phyloP scores from a whole-genome alignment of 2,797 vertebrate species.

The Enteromius argenteus region DNA sequence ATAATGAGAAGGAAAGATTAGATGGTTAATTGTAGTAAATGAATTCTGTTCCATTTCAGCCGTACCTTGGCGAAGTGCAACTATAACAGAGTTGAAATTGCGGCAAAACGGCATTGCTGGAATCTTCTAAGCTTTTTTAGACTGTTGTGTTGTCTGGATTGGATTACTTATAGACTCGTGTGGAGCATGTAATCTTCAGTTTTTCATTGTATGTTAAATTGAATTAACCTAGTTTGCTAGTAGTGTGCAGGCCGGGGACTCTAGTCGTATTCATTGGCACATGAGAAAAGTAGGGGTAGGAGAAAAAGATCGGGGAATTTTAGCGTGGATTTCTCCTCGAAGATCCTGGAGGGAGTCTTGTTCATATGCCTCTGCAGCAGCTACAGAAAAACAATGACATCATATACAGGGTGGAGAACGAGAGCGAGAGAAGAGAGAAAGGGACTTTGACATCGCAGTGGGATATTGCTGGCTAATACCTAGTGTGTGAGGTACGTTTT shows the following conservation, averaged over 20 bases:
- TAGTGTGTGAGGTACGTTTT: conserved; percentile 69
- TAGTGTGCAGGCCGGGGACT: neutral
- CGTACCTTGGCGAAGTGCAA: neutral
- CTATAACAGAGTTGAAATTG: conserved; percentile 38
- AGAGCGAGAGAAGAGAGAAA: conserved; percentile 39
- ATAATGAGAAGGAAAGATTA: conserved; percentile 22
- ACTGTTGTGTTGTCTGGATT: conserved; percentile 35
- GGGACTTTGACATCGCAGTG: conserved; percentile 62
- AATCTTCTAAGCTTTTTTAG: conserved; percentile 38
- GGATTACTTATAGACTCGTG: conserved; percentile 41
- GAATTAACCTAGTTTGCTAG: conserved; percentile 53
- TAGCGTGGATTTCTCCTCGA: neutral
- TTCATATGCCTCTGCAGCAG: conserved; percentile 54
- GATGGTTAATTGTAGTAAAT: conserved; percentile 45
- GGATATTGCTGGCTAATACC: conserved; percentile 71
- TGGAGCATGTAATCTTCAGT: conserved; percentile 51
- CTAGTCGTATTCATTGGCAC: conserved; percentile 19
- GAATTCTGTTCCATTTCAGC: conserved; percentile 17
- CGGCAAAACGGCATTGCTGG: neutral
- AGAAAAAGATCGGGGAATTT: neutral
- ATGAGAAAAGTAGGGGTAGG: neutral
- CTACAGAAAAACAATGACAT: conserved; percentile 64
- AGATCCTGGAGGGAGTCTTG: conserved; percentile 48
- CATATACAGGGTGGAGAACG: conserved; percentile 60
- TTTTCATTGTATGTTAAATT: conserved; percentile 55